Evolutionary conservation across 2,888 invertebrate species (phyloP).

Genomic region (Stenichneumon culpator): DNA sequence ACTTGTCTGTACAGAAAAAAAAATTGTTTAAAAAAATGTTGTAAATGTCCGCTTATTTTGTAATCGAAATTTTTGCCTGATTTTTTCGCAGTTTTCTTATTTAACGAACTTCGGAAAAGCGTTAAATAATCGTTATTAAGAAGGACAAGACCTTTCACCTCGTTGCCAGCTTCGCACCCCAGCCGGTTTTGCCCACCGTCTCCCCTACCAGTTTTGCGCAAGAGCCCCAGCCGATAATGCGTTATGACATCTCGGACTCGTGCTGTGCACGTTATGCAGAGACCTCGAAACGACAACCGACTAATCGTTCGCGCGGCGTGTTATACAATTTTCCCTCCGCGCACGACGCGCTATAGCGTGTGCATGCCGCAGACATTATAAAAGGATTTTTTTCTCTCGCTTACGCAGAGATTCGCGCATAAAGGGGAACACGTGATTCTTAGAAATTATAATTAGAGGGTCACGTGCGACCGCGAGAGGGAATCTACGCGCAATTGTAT

Average conservation of each 20-base stretch:
- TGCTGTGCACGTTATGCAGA: conserved; percentile 32
- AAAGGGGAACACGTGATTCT: conserved; percentile 40
- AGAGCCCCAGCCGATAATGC: conserved; percentile 47
- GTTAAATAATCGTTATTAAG: too few species aligned
- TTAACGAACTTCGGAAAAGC: too few species aligned
- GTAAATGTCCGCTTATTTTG: too few species aligned
- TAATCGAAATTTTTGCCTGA: too few species aligned
- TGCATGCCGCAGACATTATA: conserved; percentile 22
- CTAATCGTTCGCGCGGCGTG: conserved; percentile 55
- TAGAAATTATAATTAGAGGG: conserved; percentile 36
- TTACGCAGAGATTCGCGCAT: conserved; percentile 22
- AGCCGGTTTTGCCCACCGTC: too few species aligned
- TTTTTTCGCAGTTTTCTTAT: too few species aligned
- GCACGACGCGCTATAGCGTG: conserved; percentile 26
- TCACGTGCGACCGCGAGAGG: conserved; percentile 42
- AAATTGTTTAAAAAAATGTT: too few species aligned
- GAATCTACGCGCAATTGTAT: not conserved
- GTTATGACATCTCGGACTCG: conserved; percentile 57
- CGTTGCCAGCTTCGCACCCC: too few species aligned
- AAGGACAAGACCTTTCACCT: too few species aligned
- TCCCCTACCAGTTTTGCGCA: conserved; percentile 43
- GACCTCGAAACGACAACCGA: conserved; percentile 61
- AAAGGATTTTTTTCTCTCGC: conserved; percentile 35
- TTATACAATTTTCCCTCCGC: conserved; percentile 55
- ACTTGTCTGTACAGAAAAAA: not conserved